Conservation (phyloP, 2,113 vertebrate species). For the Pseudonaja textilis region DNA sequence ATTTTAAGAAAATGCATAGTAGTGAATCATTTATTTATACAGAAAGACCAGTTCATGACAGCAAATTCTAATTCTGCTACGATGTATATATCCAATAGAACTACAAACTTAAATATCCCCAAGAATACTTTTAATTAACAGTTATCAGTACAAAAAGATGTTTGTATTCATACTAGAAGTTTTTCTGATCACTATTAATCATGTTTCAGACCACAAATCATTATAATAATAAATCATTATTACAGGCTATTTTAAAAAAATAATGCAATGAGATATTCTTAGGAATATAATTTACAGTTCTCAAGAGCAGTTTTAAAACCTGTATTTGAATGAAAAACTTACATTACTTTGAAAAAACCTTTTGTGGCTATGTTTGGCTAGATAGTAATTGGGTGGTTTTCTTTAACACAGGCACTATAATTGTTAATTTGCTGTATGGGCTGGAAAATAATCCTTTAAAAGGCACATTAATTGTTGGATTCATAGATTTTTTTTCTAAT, state of each 20-base stretch:
- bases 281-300: slow-evolving; percentile 44
- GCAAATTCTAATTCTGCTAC: slow-evolving; percentile 21
- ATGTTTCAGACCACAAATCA: slow-evolving; percentile 61
- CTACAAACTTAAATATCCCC: background rate
- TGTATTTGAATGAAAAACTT: slow-evolving; percentile 28
- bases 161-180: slow-evolving; percentile 29
- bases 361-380: slow-evolving; percentile 43
- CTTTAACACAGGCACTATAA: slow-evolving; percentile 65
- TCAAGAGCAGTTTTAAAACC: slow-evolving; percentile 41
- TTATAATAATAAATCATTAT: slow-evolving; percentile 34
- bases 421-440: slow-evolving; percentile 29
- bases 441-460: slow-evolving; percentile 45
- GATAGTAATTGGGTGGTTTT: slow-evolving; percentile 46
- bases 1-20: background rate
- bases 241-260: slow-evolving; percentile 31
- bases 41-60: slow-evolving; percentile 4
- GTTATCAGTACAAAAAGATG: slow-evolving; percentile 41
- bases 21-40: slow-evolving; percentile 24
- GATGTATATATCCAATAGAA: slow-evolving; percentile 22
- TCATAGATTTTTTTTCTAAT: background rate
- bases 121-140: slow-evolving; percentile 33
- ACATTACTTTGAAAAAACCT: slow-evolving; percentile 17
- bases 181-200: slow-evolving; percentile 27
- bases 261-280: background rate
- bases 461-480: slow-evolving; percentile 71